Evolutionary conservation across 2,888 invertebrate species (phyloP).

Genomic region (Lasioglossum calceatum): DNA sequence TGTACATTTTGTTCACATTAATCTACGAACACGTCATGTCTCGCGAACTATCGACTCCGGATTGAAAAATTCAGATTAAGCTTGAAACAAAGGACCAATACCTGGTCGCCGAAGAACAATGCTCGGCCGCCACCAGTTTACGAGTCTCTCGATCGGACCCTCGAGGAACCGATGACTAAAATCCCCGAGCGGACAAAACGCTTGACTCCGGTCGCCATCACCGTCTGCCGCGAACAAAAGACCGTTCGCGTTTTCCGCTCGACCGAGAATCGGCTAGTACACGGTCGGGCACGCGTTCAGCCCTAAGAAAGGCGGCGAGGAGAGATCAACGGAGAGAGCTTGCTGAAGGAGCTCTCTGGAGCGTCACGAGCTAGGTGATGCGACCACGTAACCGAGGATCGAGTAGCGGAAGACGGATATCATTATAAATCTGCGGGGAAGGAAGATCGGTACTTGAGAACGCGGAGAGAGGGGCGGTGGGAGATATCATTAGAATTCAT

Average conservation of each 20-base stretch:
- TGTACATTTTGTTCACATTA: not conserved
- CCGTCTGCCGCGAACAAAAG: not conserved
- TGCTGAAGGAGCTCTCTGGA: not conserved
- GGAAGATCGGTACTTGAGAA: not conserved
- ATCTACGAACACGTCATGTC: not conserved
- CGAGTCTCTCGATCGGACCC: not conserved
- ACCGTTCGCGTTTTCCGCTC: not conserved
- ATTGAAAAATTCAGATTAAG: not conserved
- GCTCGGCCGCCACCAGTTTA: not conserved
- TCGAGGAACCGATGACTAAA: not conserved
- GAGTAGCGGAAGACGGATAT: not conserved
- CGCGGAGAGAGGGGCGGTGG: not conserved
- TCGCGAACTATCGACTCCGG: not conserved
- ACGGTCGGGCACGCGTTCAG: not conserved
- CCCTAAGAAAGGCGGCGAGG: not conserved
- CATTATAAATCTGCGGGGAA: not conserved
- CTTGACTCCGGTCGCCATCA: not conserved
- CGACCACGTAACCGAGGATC: not conserved
- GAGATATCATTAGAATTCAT: slow-evolving; percentile 52
- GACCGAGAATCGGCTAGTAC: not conserved
- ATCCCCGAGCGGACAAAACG: not conserved
- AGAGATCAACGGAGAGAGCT: not conserved
- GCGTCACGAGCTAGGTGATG: not conserved
- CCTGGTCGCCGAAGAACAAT: not conserved
- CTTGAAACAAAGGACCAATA: not conserved